These are phyloP conservation scores for Paralichthys olivaceus DNA, from an alignment of 2,113 vertebrate genomes.

Conservation along the genomic window DNA sequence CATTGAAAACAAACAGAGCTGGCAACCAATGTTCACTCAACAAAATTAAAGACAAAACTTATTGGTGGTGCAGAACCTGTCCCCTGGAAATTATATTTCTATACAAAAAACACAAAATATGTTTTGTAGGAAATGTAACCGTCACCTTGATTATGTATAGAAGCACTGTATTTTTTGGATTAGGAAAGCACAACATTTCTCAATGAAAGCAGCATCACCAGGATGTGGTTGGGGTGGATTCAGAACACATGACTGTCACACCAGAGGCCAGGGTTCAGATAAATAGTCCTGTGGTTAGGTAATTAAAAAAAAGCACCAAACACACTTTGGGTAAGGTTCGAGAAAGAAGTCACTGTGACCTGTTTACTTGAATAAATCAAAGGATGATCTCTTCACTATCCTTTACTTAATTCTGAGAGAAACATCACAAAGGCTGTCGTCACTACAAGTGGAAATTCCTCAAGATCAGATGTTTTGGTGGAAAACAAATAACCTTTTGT, in stretches of 20 bases:
- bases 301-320: background rate
- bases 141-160: background rate
- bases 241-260: background rate
- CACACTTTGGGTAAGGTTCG: background rate
- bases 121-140: background rate
- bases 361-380: background rate
- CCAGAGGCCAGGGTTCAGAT: background rate
- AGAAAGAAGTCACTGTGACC: background rate
- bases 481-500: too few relatives aligned
- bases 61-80: background rate
- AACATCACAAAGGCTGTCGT: too few relatives aligned
- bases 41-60: conserved; percentile 24
- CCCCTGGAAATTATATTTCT: background rate
- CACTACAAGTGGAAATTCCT: too few relatives aligned
- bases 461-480: too few relatives aligned
- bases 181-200: background rate
- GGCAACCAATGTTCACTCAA: conserved; percentile 26
- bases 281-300: background rate
- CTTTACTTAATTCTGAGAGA: too few relatives aligned
- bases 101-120: background rate
- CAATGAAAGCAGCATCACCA: background rate
- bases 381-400: background rate
- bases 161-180: background rate
- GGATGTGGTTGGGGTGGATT: background rate
- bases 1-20: conserved; percentile 15